These are phyloP conservation scores for Alentia gelatinosa DNA, from an alignment of 2,888 invertebrate species.

Conservation along the genomic window DNA sequence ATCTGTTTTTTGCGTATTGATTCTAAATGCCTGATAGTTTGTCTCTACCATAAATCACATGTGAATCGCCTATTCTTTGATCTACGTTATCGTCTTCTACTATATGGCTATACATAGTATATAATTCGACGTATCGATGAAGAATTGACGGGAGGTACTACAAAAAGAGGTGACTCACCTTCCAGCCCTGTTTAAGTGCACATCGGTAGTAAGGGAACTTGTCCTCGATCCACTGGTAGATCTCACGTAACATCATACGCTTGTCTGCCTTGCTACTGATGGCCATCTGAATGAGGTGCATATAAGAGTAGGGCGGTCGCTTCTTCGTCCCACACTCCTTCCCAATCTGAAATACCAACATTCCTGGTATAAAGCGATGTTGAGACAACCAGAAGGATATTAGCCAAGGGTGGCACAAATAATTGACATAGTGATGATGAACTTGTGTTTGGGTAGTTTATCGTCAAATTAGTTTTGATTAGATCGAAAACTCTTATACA, in stretches of 20 bases:
- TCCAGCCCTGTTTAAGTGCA: conserved; percentile 76
- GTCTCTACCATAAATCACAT: no score
- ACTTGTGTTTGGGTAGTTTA: neutral
- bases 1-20: no score
- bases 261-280: conserved; percentile 72
- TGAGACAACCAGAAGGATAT: neutral
- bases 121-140: no score
- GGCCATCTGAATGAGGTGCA: conserved; percentile 78
- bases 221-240: conserved; percentile 77
- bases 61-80: no score
- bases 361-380: neutral
- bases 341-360: conserved; percentile 70
- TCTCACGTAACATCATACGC: conserved; percentile 75
- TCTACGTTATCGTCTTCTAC: no score
- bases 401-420: neutral
- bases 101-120: no score
- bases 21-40: no score
- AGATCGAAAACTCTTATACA: no score
- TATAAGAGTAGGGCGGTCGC: conserved; percentile 77
- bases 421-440: neutral
- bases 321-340: conserved; percentile 70
- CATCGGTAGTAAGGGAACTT: conserved; percentile 75
- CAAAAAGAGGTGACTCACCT: no score
- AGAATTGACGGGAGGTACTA: no score
- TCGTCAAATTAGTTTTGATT: no score